Evolutionary conservation across 2,113 vertebrate genomes (phyloP), one percentile per base, ranked within the genome.

Genomic region (Phalacrocorax brasilianus): DNA sequence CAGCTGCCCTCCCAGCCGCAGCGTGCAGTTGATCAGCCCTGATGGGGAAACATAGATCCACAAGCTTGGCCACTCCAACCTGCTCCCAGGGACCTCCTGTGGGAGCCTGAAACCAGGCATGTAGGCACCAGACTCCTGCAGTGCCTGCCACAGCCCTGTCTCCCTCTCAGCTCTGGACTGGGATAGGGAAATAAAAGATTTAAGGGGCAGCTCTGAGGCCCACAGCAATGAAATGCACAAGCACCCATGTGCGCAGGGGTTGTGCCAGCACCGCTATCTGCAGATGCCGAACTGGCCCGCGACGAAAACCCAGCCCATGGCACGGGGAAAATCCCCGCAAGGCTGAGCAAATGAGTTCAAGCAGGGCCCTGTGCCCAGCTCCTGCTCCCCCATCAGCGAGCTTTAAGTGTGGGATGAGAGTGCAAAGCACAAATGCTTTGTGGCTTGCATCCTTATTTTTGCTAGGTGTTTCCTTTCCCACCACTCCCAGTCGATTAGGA

Each of bases 251-350:
- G 15, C 1, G 0, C 12, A 67, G 47, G 26, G 70, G 24, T 59
- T 2, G 0, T 5, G 6, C 61, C 81, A 91, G 61, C 42, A 45
- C 42, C 42, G 40, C 35, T 5, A 2, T 9, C 73, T 30, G 59
- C 42, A 81, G 88, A 68, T 81, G 44, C 58, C 63, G 61, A 86
- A 81, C 40, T 0, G 0, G 20, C 26, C 40, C 0, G 0, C 0
- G 0, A 66, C 3, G 4, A 91, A 81, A 89, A 65, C 26, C 15
- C 42, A 30, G 35, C 22, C 45, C 7, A 4, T 11, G 16, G 59
- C 58, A 73, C 33, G 40, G n/a, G 10, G 45, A 87, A 81, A 81
- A 81, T 35, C 45, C 61, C 61, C 1, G 1, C 1, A 6, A 90
- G 27, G 32, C 40, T 8, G 5, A 85, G 40, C 44, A 74, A 70